Base-by-base conservation (phyloP, 1,140 invertebrate genomes). In the Akabosia matsudoensis region DNA sequence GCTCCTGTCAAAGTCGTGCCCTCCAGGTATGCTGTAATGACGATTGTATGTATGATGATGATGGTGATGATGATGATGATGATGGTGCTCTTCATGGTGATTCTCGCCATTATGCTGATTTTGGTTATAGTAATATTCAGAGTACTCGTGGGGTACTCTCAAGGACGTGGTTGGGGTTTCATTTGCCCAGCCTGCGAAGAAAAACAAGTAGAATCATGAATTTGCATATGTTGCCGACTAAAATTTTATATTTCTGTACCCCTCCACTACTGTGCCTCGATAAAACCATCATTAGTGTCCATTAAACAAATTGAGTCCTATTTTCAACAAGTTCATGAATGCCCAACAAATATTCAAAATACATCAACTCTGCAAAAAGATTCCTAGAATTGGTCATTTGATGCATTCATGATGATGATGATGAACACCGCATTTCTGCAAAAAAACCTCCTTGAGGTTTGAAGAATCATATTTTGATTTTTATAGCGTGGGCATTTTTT, bases 131-230 rank as follows among this genome's bases (percentile, higher is more conserved):
- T 24, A 10, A n/a, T n/a, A n/a, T n/a, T n/a, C n/a, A 22, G 16
- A n/a, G n/a, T 67, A 22, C 26, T 67, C 61, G 26, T 30, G 7
- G 31, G 61, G 61, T 10, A 30, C 61, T 67, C 61, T 31, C 61
- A 67, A 67, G 61, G 61, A 67, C 61, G 61, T 67, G 13, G 61
- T 67, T 67, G 61, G 61, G 3, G 61, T 67, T 30, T 67, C 61
- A 30, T 67, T 67, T 7, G 61, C 61, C 61, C 61, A 67, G 13
- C 61, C 61, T 67, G 24, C 10, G 10, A 67, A 67, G 31, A n/a
- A 67, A 30, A 67, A 30, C 28, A 31, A 30, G 31, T 30, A 67
- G 3, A 67, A 7, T 10, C 7, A 45, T 18, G 18, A 45, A n/a
- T n/a, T n/a, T n/a, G n/a, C n/a, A n/a, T n/a, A n/a, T 45, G 7